Percentiles rank a stretch among this genome's conserved stretches.
Conservation (phyloP, 2,113 vertebrate species). For the Apodemus sylvaticus region DNA sequence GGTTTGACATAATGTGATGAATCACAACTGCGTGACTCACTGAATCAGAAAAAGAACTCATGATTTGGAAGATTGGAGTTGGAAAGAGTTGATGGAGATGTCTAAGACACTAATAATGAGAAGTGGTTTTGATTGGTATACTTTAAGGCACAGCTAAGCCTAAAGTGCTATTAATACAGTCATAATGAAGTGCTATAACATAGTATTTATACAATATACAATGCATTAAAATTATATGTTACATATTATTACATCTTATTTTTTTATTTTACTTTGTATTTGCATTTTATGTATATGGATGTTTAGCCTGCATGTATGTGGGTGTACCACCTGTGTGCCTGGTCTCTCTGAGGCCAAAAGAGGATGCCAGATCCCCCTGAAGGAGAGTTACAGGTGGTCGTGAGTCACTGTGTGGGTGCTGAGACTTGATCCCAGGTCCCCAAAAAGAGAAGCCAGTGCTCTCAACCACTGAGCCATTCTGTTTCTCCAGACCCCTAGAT, state of each 20-base stretch:
- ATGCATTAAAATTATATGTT: neutral
- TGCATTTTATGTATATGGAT: neutral
- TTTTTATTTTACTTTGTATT: neutral
- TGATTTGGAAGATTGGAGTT: constrained; percentile 33
- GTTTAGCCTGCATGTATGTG: neutral
- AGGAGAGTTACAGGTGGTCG: neutral
- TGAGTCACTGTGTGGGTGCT: neutral
- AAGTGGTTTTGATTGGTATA: too few species aligned
- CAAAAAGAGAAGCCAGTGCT: neutral
- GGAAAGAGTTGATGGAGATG: neutral
- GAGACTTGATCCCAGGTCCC: neutral
- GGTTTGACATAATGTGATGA: constrained; percentile 61
- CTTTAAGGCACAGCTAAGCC: too few species aligned
- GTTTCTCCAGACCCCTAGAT: neutral
- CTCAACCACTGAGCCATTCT: neutral
- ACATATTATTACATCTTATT: too few species aligned
- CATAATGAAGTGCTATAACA: neutral
- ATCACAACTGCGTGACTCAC: constrained; percentile 64
- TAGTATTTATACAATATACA: neutral
- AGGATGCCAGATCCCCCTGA: neutral
- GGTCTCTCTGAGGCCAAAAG: neutral
- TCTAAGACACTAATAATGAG: constrained; percentile 41
- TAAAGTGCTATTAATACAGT: constrained; percentile 43
- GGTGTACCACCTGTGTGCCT: neutral
- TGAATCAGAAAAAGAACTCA: constrained; percentile 56